These are phyloP conservation scores for Donacobius atricapilla DNA, from an alignment of 2,113 vertebrate species.

Conservation along the genomic window DNA sequence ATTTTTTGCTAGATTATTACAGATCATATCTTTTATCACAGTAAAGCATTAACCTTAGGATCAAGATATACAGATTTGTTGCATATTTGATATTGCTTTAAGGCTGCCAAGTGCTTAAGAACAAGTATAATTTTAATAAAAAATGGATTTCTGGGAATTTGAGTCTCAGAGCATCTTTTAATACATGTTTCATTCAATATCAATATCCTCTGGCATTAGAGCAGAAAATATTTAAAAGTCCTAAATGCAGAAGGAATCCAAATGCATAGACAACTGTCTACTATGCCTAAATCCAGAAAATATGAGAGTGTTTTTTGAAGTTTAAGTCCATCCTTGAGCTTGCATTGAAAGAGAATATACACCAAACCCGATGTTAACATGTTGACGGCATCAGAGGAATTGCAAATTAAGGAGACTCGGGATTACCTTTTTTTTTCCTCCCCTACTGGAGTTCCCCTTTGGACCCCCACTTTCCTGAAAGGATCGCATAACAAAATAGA, in stretches of 20 bases:
- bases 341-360: background rate
- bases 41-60: constrained; percentile 65
- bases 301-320: constrained; percentile 1
- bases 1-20: constrained; percentile 75
- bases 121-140: constrained; percentile 69
- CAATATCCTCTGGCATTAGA: constrained; percentile 46
- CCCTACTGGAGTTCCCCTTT: background rate
- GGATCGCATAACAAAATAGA: constrained; percentile 39
- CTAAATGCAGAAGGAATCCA: constrained; percentile 46
- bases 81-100: constrained; percentile 44
- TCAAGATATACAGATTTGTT: constrained; percentile 62
- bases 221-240: constrained; percentile 50
- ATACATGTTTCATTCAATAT: constrained; percentile 35
- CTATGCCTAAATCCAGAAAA: constrained; percentile 45
- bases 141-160: constrained; percentile 68
- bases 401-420: constrained; percentile 33
- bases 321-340: constrained; percentile 42
- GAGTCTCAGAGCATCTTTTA: constrained; percentile 55
- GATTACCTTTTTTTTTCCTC: background rate
- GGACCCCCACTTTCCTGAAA: background rate
- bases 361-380: background rate
- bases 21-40: constrained; percentile 68
- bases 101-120: constrained; percentile 66
- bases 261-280: constrained; percentile 47
- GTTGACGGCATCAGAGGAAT: background rate